These are phyloP conservation scores for Leptura quadrifasciata DNA, from an alignment of 2,888 invertebrate species.

Conservation along the genomic window DNA sequence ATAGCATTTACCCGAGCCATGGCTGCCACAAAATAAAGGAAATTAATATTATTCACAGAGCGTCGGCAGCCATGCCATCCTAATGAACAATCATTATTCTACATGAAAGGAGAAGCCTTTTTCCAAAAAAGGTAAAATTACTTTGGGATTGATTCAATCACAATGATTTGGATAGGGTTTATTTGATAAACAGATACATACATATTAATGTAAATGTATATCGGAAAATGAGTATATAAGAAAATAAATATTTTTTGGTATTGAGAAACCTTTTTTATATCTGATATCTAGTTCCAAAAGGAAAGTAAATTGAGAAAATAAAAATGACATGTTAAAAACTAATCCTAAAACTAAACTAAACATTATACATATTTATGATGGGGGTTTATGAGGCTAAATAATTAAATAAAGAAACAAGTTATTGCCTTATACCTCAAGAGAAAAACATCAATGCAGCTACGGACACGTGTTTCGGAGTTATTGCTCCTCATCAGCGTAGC, in stretches of 20 bases:
- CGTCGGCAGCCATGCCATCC: conserved; percentile 9
- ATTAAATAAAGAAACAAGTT: too few species aligned
- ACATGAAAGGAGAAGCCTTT: conserved; percentile 13
- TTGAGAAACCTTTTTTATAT: neutral
- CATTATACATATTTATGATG: too few species aligned
- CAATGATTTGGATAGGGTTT: neutral
- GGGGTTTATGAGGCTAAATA: too few species aligned
- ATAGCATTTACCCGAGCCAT: conserved; percentile 10
- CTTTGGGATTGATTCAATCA: conserved; percentile 2
- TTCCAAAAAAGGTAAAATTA: conserved; percentile 12
- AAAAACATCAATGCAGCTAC: too few species aligned
- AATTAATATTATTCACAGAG: conserved; percentile 17
- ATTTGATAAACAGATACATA: conserved; percentile 11
- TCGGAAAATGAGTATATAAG: neutral
- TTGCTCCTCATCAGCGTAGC: too few species aligned
- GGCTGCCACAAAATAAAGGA: conserved; percentile 7
- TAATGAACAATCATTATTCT: conserved; percentile 15
- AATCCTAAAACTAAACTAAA: too few species aligned
- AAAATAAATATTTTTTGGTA: neutral
- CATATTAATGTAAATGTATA: neutral
- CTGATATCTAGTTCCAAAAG: neutral
- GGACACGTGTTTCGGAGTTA: too few species aligned
- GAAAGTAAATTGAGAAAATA: neutral
- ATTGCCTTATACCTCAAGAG: too few species aligned
- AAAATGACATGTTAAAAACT: too few species aligned